Conservation (phyloP, 2,797 vertebrate genomes). For the Linurgus olivaceus region DNA sequence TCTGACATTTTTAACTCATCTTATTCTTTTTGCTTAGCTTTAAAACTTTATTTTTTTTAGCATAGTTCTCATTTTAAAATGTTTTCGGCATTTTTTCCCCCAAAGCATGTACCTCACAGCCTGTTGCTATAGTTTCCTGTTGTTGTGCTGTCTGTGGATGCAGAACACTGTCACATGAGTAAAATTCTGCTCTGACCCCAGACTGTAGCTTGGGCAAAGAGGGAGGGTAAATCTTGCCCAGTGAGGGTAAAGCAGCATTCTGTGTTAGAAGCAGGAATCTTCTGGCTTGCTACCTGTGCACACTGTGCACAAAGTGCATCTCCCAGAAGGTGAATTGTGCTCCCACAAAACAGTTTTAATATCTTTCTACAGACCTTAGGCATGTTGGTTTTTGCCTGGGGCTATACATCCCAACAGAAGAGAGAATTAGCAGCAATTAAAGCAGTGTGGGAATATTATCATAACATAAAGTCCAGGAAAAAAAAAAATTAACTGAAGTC, state of each 20-base stretch:
- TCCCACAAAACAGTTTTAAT: neutral
- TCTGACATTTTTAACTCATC: neutral
- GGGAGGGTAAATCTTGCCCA: neutral
- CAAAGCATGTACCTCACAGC: accelerated
- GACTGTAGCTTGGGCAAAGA: neutral
- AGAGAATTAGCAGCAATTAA: neutral
- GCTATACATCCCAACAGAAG: neutral
- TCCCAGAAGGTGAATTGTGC: neutral
- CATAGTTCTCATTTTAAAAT: neutral
- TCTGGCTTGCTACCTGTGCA: neutral
- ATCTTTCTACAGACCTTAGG: neutral
- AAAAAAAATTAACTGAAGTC: neutral
- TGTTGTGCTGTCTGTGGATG: neutral
- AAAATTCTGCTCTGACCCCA: neutral
- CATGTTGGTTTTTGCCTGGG: neutral
- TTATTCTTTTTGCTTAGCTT: neutral
- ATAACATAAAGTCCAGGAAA: neutral
- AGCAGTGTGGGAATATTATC: neutral
- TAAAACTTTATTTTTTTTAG: neutral
- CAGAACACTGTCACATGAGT: accelerated
- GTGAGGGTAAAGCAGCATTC: neutral
- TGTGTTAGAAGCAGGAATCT: neutral
- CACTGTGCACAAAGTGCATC: neutral
- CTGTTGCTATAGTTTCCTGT: neutral
- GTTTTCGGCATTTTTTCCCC: accelerated